Evolutionary conservation across 2,113 vertebrate species (phyloP).

Genomic region (Cebus imitator): DNA sequence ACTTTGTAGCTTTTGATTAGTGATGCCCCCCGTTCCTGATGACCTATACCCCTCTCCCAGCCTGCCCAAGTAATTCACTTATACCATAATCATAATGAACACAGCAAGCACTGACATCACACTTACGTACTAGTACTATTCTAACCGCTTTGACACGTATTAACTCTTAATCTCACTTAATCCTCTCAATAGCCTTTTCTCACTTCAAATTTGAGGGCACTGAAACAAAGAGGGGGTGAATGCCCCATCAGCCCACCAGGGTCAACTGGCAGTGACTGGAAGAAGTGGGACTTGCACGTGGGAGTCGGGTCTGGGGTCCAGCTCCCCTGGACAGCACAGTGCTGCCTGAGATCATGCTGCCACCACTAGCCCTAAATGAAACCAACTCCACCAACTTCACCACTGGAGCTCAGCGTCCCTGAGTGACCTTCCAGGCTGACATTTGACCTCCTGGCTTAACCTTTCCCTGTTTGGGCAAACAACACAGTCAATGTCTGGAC

Average conservation of each 20-base stretch:
- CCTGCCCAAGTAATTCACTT: neutral
- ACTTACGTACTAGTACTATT: rapidly evolving
- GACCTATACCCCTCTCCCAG: neutral
- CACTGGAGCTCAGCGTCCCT: rapidly evolving
- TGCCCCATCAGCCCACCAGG: rapidly evolving
- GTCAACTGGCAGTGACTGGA: neutral
- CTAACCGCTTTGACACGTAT: rapidly evolving
- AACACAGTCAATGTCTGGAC: rapidly evolving
- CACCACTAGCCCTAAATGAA: neutral
- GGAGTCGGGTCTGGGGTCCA: rapidly evolving
- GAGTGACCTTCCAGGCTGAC: rapidly evolving
- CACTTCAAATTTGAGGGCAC: neutral
- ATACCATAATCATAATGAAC: neutral
- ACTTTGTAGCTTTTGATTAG: neutral
- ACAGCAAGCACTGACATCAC: rapidly evolving
- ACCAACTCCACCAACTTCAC: neutral
- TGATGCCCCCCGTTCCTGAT: rapidly evolving
- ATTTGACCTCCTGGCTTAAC: neutral
- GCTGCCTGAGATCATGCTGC: rapidly evolving
- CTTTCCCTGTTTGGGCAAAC: neutral
- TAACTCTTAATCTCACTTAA: neutral
- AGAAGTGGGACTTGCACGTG: neutral
- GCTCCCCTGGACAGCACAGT: rapidly evolving
- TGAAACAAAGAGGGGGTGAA: neutral
- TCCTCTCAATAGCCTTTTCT: neutral